Evolutionary conservation across 2,797 vertebrate genomes (phyloP), one percentile per base, ranked within the genome.

Genomic region (Bradypodion ventrale): DNA sequence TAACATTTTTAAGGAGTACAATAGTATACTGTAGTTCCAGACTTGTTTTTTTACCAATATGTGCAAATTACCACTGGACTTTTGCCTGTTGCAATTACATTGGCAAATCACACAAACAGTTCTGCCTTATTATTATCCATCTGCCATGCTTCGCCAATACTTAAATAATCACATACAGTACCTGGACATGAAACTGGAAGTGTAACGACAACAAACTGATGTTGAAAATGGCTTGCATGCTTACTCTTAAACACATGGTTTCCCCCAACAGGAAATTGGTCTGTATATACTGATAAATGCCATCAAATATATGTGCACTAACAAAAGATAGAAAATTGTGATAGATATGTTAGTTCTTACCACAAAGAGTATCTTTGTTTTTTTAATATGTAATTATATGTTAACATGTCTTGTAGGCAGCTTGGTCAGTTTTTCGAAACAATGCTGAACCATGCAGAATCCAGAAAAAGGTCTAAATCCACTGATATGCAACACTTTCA

Each of bases 321-420:
- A 16, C 10, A 73, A 65, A 63, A 40, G 72, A 75, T 21, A 85
- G 83, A 87, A 32, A 78, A 75, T 49, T 74, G 56, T 77, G 23
- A 49, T 85, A 35, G 68, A 80, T 66, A 59, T 10, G 29, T 40
- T 66, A 66, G 12, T 68, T 60, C 42, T 75, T 49, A 83, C 66
- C 42, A 75, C n/a, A 42, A 70, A 90, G 32, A 4, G 23, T 4
- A 65, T 12, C 65, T 77, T 68, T 37, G 68, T 81, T 81, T 75
- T 35, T 59, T 69, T 56, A 7, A 46, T 85, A 19, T 84, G 21
- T 19, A 68, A 35, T 2, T 23, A 44, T 49, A 8, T 90, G 4
- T 91, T 74, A 85, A 88, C 91, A 90, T 90, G 59, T 90, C 90
- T 94, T 95, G 81, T 90, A 94, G 88, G 37, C n/a, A 87, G 82